Percentiles rank a stretch among this genome's conserved stretches.
Evolutionary conservation across 2,797 vertebrate species (phyloP).

Genomic region (Anas capensis): DNA sequence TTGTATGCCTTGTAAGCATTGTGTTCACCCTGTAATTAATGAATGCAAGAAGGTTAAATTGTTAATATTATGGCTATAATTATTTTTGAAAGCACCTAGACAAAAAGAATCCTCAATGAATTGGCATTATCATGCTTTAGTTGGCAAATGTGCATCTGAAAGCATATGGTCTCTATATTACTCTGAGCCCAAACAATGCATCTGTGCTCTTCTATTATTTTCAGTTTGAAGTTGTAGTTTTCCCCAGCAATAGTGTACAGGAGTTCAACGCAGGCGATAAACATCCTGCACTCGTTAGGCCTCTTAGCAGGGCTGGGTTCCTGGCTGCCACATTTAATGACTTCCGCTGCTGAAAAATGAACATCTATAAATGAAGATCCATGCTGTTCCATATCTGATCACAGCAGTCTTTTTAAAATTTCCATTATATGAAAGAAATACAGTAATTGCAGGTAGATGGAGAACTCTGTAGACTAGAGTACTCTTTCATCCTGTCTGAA

Average conservation of each 20-base stretch:
- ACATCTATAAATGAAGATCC: background rate
- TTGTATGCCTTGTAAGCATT: background rate
- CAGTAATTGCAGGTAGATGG: background rate
- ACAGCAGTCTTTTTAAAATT: background rate
- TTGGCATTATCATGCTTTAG: slow-evolving; percentile 17
- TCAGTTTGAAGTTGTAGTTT: slow-evolving; percentile 44
- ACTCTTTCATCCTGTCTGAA: background rate
- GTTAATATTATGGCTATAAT: slow-evolving; percentile 17
- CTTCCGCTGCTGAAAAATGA: slow-evolving; percentile 6
- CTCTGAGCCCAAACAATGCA: background rate
- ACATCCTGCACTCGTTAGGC: background rate
- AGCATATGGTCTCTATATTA: background rate
- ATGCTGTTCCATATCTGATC: background rate
- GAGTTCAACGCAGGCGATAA: slow-evolving; percentile 2
- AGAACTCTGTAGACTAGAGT: background rate
- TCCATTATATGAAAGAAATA: background rate
- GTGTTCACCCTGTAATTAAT: background rate
- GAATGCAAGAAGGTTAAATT: background rate
- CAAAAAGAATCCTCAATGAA: background rate
- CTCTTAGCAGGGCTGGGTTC: background rate
- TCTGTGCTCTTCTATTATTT: background rate
- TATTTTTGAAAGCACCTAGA: slow-evolving; percentile 24
- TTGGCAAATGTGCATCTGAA: slow-evolving; percentile 5
- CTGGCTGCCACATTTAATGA: background rate
- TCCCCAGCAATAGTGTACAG: background rate